Evolutionary conservation across 2,888 invertebrate species (phyloP).

Genomic region (Operophtera brumata): DNA sequence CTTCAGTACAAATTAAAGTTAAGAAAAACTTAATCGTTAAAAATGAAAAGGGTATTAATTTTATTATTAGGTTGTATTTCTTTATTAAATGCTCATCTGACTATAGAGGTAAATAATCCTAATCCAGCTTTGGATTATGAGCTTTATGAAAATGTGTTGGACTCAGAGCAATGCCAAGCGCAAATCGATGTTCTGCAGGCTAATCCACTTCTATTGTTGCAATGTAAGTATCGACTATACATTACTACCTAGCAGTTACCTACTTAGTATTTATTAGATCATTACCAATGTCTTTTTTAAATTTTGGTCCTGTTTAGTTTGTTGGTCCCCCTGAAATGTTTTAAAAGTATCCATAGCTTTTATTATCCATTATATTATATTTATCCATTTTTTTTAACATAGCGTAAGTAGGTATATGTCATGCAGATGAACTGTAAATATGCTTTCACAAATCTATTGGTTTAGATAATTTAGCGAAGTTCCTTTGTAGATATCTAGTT

Average conservation of each 20-base stretch:
- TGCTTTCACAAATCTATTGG: no score
- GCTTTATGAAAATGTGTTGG: conserved; percentile 51
- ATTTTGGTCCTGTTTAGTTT: background rate
- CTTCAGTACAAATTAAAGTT: no score
- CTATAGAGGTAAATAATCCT: conserved; percentile 18
- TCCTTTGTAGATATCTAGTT: no score
- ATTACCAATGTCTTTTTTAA: background rate
- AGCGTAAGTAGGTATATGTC: background rate
- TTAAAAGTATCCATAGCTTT: background rate
- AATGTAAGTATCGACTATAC: conserved; percentile 50
- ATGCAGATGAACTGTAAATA: no score
- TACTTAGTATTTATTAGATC: background rate
- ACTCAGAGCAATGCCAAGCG: conserved; percentile 49
- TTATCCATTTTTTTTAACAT: no score
- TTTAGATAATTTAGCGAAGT: no score
- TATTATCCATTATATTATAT: no score
- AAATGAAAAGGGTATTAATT: no score
- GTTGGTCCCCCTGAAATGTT: no score
- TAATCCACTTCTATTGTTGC: conserved; percentile 32
- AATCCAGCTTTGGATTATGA: conserved; percentile 45
- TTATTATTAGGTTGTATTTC: conserved; percentile 8
- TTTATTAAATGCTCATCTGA: conserved; percentile 19
- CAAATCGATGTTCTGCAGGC: conserved; percentile 42
- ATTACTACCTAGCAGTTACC: no score
- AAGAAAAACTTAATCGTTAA: no score